These are phyloP conservation scores for Cataglyphis rosenhaueri DNA, from an alignment of 2,888 invertebrate genomes.

Conservation along the genomic window DNA sequence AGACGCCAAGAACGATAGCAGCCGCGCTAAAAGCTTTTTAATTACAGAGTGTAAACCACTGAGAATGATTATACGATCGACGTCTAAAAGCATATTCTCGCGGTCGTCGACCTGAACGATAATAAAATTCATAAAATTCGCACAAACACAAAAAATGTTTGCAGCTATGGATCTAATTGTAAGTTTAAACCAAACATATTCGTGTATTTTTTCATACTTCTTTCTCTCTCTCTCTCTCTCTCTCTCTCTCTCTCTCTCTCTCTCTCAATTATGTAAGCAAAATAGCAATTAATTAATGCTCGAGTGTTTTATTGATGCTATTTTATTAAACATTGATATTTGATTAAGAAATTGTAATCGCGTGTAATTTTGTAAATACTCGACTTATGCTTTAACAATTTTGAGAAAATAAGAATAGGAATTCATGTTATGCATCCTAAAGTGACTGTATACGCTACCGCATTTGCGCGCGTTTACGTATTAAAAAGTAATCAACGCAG, in stretches of 20 bases:
- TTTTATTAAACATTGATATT: not conserved
- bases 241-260: not conserved
- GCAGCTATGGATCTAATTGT: not conserved
- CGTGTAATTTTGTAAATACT: not conserved
- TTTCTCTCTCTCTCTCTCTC: not conserved
- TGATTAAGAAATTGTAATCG: not conserved
- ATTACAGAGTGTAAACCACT: constrained; percentile 57
- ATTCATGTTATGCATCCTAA: not conserved
- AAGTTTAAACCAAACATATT: not conserved
- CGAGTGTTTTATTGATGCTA: not conserved
- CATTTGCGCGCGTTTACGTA: not conserved
- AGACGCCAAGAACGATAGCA: constrained; percentile 29
- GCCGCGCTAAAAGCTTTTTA: constrained; percentile 64
- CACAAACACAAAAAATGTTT: not conserved
- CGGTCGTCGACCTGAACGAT: constrained; percentile 5
- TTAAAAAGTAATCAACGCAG: constrained; percentile 43
- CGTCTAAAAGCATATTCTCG: constrained; percentile 27
- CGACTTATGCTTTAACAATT: not conserved
- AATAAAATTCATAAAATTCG: constrained; percentile 13
- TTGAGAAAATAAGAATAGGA: not conserved
- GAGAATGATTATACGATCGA: constrained; percentile 48
- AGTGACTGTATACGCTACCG: not conserved
- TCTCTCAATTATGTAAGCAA: not conserved
- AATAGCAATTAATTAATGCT: not conserved
- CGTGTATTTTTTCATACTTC: not conserved